These are phyloP conservation scores for Dicerorhinus sumatrensis DNA, from an alignment of 2,113 vertebrate species.

Conservation along the genomic window DNA sequence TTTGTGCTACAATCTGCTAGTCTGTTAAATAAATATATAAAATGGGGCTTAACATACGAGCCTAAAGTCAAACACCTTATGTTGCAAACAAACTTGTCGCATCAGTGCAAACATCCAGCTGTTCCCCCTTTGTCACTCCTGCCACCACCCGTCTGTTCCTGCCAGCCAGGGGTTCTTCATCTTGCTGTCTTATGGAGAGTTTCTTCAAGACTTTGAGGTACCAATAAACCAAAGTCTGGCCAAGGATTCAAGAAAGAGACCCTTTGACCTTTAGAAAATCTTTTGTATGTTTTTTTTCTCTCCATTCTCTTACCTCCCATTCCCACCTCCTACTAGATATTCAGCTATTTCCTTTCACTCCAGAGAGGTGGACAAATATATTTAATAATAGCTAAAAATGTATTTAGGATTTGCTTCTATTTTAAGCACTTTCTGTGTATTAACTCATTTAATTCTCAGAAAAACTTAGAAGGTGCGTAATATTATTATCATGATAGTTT, in stretches of 20 bases:
- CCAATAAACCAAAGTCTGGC: conserved; percentile 32
- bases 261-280: conserved; percentile 23
- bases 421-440: background rate
- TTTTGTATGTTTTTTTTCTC: background rate
- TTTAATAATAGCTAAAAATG: background rate
- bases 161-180: conserved; percentile 30
- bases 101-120: conserved; percentile 56
- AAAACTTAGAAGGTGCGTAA: background rate
- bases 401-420: background rate
- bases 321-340: background rate
- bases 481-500: background rate
- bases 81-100: conserved; percentile 64
- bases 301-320: background rate
- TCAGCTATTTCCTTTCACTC: background rate
- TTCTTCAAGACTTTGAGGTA: conserved; percentile 3
- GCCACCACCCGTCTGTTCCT: conserved; percentile 53
- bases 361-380: background rate
- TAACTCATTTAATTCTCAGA: background rate
- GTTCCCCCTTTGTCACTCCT: conserved; percentile 66
- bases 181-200: background rate
- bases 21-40: conserved; percentile 76
- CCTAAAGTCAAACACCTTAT: conserved; percentile 73
- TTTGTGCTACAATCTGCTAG: background rate
- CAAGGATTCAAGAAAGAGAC: background rate
- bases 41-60: conserved; percentile 74